These are phyloP conservation scores for Potamilus streckersoni DNA, from an alignment of 1,140 invertebrate genomes.

Conservation along the genomic window DNA sequence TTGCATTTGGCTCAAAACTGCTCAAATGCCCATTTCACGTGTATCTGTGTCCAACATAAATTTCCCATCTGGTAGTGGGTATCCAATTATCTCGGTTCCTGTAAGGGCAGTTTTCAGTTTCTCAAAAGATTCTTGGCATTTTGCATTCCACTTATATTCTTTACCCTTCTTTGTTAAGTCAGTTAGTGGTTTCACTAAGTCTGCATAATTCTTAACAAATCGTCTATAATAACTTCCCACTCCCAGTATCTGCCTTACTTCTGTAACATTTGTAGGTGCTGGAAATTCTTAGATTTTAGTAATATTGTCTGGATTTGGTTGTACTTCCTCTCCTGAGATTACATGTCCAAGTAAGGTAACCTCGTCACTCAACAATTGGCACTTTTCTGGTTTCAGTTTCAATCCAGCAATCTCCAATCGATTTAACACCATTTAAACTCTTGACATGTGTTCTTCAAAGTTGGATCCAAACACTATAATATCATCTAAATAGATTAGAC, in stretches of 20 bases:
- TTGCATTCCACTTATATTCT: too few species aligned
- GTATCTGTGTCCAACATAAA: too few species aligned
- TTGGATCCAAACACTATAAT: not conserved
- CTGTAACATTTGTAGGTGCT: not conserved
- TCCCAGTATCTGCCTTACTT: slow-evolving; percentile 1
- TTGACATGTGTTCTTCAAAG: too few species aligned
- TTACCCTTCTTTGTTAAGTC: slow-evolving; percentile 20
- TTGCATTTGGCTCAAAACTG: too few species aligned
- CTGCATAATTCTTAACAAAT: slow-evolving; percentile 15
- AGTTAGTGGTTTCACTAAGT: slow-evolving; percentile 54
- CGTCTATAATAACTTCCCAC: slow-evolving; percentile 5
- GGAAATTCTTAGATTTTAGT: not conserved
- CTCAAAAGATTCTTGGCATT: too few species aligned
- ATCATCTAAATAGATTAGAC: not conserved
- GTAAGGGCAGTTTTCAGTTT: too few species aligned
- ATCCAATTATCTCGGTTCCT: too few species aligned
- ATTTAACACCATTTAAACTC: not conserved
- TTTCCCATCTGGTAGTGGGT: too few species aligned
- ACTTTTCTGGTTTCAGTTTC: slow-evolving; percentile 7
- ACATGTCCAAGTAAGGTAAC: slow-evolving; percentile 7
- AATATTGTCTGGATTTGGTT: slow-evolving; percentile 4
- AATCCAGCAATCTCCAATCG: not conserved
- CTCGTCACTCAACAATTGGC: slow-evolving; percentile 1
- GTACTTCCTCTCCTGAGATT: slow-evolving; percentile 1
- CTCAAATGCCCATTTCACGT: too few species aligned